Evolutionary conservation across 2,113 vertebrate genomes (phyloP), one percentile per base, ranked within the genome.

Genomic region (Sitta europaea): DNA sequence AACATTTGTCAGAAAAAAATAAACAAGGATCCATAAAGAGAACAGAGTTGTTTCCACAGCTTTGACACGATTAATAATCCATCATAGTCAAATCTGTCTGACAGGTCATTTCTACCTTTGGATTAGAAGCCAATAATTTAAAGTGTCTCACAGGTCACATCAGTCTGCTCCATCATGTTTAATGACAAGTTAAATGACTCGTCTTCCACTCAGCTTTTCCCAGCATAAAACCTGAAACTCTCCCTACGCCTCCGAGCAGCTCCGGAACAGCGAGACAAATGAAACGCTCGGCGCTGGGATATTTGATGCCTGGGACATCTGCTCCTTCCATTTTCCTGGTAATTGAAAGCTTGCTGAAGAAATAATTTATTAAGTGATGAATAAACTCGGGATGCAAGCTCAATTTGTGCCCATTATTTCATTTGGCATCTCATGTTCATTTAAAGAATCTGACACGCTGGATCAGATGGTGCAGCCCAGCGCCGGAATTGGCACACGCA

Each of bases 331-430:
- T 84, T 95, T 93, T 71, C 72, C 94, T 91, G 57, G 51, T 96
- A 95, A 97, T 89, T 95, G 92, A 96, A 95, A 94, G 93, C 90
- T 80, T 86, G 67, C 36, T 13, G 11, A 73, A 65, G 45, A 92
- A 77, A 78, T 94, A 90, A 95, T 96, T 96, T 86, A 93, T 92
- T 92, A 97, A 88, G 79, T 33, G 58, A 95, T 71, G 76, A 97
- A 95, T 14, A 86, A 96, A 93, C 93, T 68, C n/a, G 22, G 86
- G 90, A 93, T 71, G 86, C 82, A 76, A 89, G 87, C 95, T 96
- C 93, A 95, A 92, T 96, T 95, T 94, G 93, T 92, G 87, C 45
- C 78, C 48, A 67, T 94, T 93, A 96, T 90, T 86, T 78, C 92
- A 95, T 94, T 38, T 88, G 88, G 92, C 88, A 54, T 80, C 92